A percentile compares a stretch with the other conserved stretches of the same genome.
Evolutionary conservation across 2,888 invertebrate genomes (phyloP).

Genomic region (Fragum whitleyi): DNA sequence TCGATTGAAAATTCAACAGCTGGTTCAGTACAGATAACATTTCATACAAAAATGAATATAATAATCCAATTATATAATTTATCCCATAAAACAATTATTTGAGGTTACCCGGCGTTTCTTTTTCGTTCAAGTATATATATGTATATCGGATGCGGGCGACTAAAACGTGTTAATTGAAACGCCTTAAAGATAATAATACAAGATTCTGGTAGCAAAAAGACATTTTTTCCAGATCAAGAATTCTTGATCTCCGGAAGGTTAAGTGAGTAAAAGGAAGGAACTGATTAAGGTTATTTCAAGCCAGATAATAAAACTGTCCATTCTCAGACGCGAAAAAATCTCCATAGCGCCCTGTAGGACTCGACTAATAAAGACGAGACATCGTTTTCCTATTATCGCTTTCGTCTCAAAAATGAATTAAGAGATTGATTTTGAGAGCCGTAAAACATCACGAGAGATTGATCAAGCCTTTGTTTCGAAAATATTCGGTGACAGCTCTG

Average conservation of each 20-base stretch:
- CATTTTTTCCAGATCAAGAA: too few relatives aligned
- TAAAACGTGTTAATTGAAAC: too few relatives aligned
- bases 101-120: too few relatives aligned
- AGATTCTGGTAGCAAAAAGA: too few relatives aligned
- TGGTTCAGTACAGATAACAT: too few relatives aligned
- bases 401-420: slow-evolving; percentile 12
- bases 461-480: background rate
- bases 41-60: too few relatives aligned
- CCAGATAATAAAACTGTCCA: slow-evolving; percentile 23
- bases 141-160: too few relatives aligned
- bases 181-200: too few relatives aligned
- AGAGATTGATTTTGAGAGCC: background rate
- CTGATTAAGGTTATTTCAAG: slow-evolving; percentile 21
- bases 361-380: slow-evolving; percentile 7
- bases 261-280: slow-evolving; percentile 2
- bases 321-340: slow-evolving; percentile 10
- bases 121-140: too few relatives aligned
- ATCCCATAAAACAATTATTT: too few relatives aligned
- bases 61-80: too few relatives aligned
- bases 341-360: background rate
- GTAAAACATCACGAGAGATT: background rate
- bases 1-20: too few relatives aligned
- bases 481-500: background rate
- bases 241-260: background rate
- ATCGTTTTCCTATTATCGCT: slow-evolving; percentile 12